A percentile compares a stretch with the other conserved stretches of the same genome.
Conservation (phyloP, 2,888 invertebrate species). For the Dorcus parallelipipedus region DNA sequence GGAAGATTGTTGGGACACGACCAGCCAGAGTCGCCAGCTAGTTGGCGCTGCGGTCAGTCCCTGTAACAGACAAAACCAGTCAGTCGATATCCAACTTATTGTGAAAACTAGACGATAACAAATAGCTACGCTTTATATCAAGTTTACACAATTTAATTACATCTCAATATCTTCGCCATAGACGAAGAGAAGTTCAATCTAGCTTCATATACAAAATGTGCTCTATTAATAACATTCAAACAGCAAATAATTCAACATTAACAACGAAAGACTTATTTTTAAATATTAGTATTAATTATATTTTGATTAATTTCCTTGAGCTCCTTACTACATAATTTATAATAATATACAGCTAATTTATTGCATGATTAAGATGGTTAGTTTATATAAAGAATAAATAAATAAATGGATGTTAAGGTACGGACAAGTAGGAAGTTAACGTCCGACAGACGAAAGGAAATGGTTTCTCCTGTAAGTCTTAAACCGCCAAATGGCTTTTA, state of each 20-base stretch:
- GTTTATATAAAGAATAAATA: background rate
- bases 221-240: too few species aligned
- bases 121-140: too few species aligned
- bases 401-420: too few species aligned
- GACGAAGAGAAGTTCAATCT: background rate
- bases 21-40: slow-evolving; percentile 49
- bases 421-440: too few species aligned
- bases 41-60: slow-evolving; percentile 51
- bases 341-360: too few species aligned
- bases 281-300: too few species aligned
- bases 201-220: background rate
- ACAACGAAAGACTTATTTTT: too few species aligned
- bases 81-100: slow-evolving; percentile 25
- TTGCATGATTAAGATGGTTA: too few species aligned
- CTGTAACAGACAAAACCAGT: slow-evolving; percentile 49
- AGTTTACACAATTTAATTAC: too few species aligned
- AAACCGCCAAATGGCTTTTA: background rate
- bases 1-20: slow-evolving; percentile 40
- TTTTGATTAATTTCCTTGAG: too few species aligned
- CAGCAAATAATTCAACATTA: too few species aligned
- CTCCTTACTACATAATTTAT: too few species aligned
- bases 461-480: background rate
- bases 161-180: background rate
- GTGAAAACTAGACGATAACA: background rate
- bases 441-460: background rate